These are phyloP conservation scores for Bombus breviceps DNA, from an alignment of 1,140 invertebrate species.

Conservation along the genomic window DNA sequence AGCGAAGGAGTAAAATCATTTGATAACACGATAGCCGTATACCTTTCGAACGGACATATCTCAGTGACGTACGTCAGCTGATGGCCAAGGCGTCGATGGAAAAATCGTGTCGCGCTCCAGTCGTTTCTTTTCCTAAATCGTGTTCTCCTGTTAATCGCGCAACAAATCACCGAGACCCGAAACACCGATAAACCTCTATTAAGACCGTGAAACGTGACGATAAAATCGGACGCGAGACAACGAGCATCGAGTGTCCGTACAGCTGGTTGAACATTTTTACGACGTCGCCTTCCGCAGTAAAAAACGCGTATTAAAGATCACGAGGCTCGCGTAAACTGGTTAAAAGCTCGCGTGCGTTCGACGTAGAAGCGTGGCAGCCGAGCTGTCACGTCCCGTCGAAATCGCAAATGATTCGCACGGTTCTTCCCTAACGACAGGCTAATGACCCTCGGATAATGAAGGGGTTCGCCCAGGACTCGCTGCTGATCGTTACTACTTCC, in stretches of 20 bases:
- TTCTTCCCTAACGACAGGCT: constrained; percentile 7
- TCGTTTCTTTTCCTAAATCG: neutral
- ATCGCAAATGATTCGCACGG: neutral
- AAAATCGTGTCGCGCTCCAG: neutral
- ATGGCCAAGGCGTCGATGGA: neutral
- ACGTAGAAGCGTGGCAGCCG: too few relatives aligned
- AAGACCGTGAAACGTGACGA: constrained; percentile 4
- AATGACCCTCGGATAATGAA: constrained; percentile 20
- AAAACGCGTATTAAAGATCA: constrained; percentile 22
- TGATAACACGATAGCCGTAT: too few relatives aligned
- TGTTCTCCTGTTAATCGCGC: neutral
- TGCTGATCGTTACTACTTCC: constrained; percentile 2
- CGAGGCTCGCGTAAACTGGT: constrained; percentile 35
- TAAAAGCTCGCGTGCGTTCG: constrained; percentile 33
- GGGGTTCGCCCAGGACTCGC: too few relatives aligned
- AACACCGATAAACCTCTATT: neutral
- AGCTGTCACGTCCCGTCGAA: neutral
- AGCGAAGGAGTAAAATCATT: too few relatives aligned
- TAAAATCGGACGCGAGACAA: too few relatives aligned
- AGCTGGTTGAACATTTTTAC: constrained; percentile 41
- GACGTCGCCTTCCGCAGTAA: constrained; percentile 30
- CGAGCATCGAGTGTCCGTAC: constrained; percentile 4
- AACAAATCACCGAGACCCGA: neutral
- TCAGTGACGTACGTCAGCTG: neutral
- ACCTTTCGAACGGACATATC: too few relatives aligned